Base-by-base conservation (phyloP, 2,113 vertebrate species). In the Phalacrocorax aristotelis region DNA sequence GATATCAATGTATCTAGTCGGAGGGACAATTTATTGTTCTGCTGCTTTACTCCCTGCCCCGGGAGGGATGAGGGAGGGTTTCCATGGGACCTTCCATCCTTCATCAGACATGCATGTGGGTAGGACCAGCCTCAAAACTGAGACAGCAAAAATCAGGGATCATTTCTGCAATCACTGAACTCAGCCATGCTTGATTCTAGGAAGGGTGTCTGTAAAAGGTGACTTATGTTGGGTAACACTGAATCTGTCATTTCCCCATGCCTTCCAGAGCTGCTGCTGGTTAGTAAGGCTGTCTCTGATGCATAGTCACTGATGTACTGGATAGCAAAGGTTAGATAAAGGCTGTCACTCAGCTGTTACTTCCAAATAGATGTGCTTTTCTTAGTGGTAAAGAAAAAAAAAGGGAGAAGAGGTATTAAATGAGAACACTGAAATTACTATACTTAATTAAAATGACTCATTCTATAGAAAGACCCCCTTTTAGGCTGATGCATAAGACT, bases 71-170 rank as follows among this genome's bases (percentile, higher is more conserved):
- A 20, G 42, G 64, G 25, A 60, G 10, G 12, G 34, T 81, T 93
- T 75, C 78, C 12, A 3, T 34, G 60, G 30, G 22, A 21, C 48
- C 29, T 69, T 34, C 44, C 40, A 57, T n/a, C 38, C 52, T 23
- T 72, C 27, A 15, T 38, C 58, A 57, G 30, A 18, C 8, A 5
- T 5, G 14, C 0, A 0, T 8, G 5, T 6, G 25, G 44, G 29
- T 49, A 89, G 60, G 23, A 69, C 8, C 22, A 57, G 54, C 44
- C n/a, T 66, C 83, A 64, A 16, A 82, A 30, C 4, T 11, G 46
- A 48, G 11, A 60, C 14, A 42, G 27, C 11, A 70, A 79, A 61
- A 80, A 18, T n/a, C 9, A 3, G 55, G 12, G 60, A 20, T 86
- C 5, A 3, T 21, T 89, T 81, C 15, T 44, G 32, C 34, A 58